phyloP scores from a whole-genome alignment of 2,888 invertebrate species.

The Cetonia aurata region DNA sequence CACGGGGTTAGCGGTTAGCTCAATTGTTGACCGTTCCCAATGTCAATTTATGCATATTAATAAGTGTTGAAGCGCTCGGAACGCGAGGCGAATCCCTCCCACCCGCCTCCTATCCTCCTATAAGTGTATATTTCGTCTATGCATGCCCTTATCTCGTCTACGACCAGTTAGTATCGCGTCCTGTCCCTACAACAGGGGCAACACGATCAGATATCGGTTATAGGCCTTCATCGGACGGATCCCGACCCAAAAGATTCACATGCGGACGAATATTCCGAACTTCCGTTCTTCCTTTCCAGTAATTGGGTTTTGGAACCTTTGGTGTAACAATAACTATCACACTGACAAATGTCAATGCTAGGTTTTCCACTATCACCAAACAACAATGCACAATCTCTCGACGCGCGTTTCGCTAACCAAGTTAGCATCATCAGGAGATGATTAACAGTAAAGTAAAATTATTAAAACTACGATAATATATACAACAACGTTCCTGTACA shows the following conservation, averaged over 20 bases:
- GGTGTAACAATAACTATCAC: too few relatives aligned
- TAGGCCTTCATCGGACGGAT: conserved; percentile 26
- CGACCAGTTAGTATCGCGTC: conserved; percentile 22
- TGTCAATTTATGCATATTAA: conserved; percentile 62
- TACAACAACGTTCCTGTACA: too few relatives aligned
- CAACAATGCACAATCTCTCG: too few relatives aligned
- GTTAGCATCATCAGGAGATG: too few relatives aligned
- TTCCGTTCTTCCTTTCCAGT: too few relatives aligned
- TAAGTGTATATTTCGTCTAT: conserved; percentile 4
- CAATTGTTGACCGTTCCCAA: conserved; percentile 49
- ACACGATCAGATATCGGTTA: conserved; percentile 51
- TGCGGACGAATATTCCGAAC: not conserved
- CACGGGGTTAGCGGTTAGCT: conserved; percentile 1
- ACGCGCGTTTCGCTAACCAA: too few relatives aligned
- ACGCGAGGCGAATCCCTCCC: not conserved
- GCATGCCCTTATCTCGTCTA: conserved; percentile 41
- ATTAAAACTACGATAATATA: too few relatives aligned
- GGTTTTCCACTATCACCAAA: too few relatives aligned
- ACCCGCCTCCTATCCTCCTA: not conserved
- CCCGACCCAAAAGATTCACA: conserved; percentile 40
- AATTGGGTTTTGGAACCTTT: too few relatives aligned
- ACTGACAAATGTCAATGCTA: too few relatives aligned
- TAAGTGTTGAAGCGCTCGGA: conserved; percentile 47
- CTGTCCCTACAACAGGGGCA: conserved; percentile 43
- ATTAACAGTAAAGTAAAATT: too few relatives aligned